These are phyloP conservation scores for Loriculus beryllinus DNA, from an alignment of 2,797 vertebrate genomes.

Conservation along the genomic window DNA sequence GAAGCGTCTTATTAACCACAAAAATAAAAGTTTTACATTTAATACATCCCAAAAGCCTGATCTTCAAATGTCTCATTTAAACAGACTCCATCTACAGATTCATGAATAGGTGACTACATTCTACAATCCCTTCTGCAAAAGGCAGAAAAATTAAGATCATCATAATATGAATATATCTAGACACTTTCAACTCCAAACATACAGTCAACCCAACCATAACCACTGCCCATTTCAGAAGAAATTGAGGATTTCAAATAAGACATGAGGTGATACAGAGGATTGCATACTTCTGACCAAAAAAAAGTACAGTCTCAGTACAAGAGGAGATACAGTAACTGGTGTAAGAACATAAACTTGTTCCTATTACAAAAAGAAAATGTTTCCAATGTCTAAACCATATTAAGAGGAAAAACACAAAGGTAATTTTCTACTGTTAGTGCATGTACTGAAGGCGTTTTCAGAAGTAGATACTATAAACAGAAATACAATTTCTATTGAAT, in stretches of 20 bases:
- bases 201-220: not conserved
- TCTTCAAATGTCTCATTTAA: not conserved
- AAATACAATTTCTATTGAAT: not conserved
- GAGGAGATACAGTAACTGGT: not conserved
- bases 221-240: not conserved
- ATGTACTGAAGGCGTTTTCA: not conserved
- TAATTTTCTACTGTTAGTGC: not conserved
- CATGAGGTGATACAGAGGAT: not conserved
- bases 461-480: not conserved
- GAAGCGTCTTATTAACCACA: not conserved
- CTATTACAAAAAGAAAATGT: not conserved
- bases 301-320: not conserved
- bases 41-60: not conserved
- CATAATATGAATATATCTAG: not conserved
- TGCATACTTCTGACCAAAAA: not conserved
- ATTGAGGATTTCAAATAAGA: not conserved
- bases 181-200: not conserved
- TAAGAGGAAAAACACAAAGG: fast-evolving
- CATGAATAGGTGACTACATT: not conserved
- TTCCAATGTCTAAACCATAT: not conserved
- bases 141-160: not conserved
- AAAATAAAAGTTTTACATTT: not conserved
- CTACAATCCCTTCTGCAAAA: not conserved
- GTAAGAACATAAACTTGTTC: not conserved
- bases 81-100: not conserved